A percentile compares a stretch with the other conserved stretches of the same genome.
Evolutionary conservation across 2,888 invertebrate species (phyloP).

Genomic region (Phlogophora meticulosa): DNA sequence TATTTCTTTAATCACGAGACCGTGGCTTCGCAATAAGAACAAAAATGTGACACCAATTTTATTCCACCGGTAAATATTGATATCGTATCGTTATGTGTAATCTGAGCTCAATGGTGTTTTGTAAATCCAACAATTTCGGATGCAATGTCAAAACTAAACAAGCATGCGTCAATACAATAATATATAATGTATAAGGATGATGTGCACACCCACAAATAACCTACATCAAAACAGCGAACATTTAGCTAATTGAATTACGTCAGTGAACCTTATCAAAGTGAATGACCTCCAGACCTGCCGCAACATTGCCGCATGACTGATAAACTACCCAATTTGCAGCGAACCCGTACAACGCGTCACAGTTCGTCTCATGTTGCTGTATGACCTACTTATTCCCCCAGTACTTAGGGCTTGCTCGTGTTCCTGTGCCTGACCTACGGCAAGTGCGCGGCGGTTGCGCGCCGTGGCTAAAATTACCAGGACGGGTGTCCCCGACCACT

Average conservation of each 20-base stretch:
- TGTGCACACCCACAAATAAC: slow-evolving; percentile 54
- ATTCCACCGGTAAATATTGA: slow-evolving; percentile 36
- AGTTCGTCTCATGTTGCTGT: slow-evolving; percentile 77
- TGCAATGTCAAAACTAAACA: slow-evolving; percentile 18
- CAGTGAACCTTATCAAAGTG: slow-evolving; percentile 77
- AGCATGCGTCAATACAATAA: slow-evolving; percentile 16
- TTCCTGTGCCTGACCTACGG: slow-evolving; percentile 88
- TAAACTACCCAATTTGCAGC: slow-evolving; percentile 69
- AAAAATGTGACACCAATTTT: slow-evolving; percentile 50
- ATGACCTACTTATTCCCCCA: slow-evolving; percentile 89
- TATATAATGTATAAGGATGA: slow-evolving; percentile 28
- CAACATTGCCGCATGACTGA: slow-evolving; percentile 77
- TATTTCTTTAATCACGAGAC: slow-evolving; percentile 74
- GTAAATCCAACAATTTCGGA: background rate
- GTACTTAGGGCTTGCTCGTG: slow-evolving; percentile 86
- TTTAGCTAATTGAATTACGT: slow-evolving; percentile 68
- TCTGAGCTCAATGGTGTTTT: slow-evolving; percentile 10
- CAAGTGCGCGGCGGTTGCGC: slow-evolving; percentile 82
- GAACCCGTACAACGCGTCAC: slow-evolving; percentile 61
- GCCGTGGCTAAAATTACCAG: slow-evolving; percentile 84
- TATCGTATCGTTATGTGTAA: slow-evolving; percentile 30
- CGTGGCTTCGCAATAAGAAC: slow-evolving; percentile 68
- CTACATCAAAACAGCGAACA: slow-evolving; percentile 60
- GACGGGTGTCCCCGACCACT: slow-evolving; percentile 80
- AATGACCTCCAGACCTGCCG: slow-evolving; percentile 86